These are phyloP conservation scores for Adineta ricciae DNA, from an alignment of 2,888 invertebrate species.

Conservation along the genomic window DNA sequence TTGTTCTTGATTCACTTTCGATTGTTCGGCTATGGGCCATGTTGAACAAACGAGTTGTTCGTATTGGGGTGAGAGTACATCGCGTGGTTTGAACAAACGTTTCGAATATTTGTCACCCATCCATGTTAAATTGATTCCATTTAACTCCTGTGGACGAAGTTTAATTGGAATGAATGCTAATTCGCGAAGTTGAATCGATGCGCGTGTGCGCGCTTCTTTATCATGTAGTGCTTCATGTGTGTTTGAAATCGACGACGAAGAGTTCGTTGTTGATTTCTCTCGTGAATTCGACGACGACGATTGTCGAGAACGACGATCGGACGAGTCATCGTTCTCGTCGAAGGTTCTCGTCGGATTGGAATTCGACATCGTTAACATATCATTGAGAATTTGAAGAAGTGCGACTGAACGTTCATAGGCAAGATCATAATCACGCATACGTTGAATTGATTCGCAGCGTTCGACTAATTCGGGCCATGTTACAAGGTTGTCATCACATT, in stretches of 20 bases:
- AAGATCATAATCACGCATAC: slow-evolving; percentile 31
- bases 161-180: slow-evolving; percentile 30
- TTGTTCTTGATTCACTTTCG: slow-evolving; percentile 22
- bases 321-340: neutral
- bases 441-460: slow-evolving; percentile 28
- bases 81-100: slow-evolving; percentile 28
- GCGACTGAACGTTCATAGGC: slow-evolving; percentile 29
- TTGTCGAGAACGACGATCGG: neutral
- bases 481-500: slow-evolving; percentile 27
- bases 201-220: neutral
- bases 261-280: neutral
- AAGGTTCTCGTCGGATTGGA: neutral
- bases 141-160: slow-evolving; percentile 25
- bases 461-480: slow-evolving; percentile 31
- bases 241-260: neutral
- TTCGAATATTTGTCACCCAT: slow-evolving; percentile 27
- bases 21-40: slow-evolving; percentile 24
- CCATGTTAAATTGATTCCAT: slow-evolving; percentile 23
- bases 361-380: slow-evolving; percentile 22
- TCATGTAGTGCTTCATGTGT: neutral
- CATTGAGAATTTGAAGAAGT: slow-evolving; percentile 26
- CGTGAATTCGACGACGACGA: neutral
- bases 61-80: slow-evolving; percentile 20
- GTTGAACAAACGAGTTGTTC: slow-evolving; percentile 22
- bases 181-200: slow-evolving; percentile 23